Base-by-base conservation (phyloP, 2,113 vertebrate species). In the Anoplopoma fimbria region DNA sequence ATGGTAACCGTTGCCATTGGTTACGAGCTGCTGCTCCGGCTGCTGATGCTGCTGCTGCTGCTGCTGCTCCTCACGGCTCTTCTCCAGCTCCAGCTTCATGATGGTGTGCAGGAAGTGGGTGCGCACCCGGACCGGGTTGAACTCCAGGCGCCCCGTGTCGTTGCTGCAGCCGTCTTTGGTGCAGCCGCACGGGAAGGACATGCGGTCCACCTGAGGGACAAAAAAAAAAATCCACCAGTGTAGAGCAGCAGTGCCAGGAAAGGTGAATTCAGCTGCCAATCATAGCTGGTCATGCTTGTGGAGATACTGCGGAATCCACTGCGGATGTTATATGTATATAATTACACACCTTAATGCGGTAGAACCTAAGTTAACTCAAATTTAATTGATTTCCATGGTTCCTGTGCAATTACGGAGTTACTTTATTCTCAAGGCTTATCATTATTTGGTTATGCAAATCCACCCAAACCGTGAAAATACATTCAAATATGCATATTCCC, bases 31-130 rank as follows among this genome's bases (percentile, higher is more conserved):
- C 67, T 82, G 88, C 85, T 76, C 67, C 51, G 49, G 85, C 83
- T 86, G 91, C 90, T 96, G 97, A 86, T 96, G 97, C 92, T 96
- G 96, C 68, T 83, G 87, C 17, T 69, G 85, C 36, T 72, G 91
- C 64, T 88, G 91, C 89, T 96, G 97, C 90, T 97, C 96, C 93
- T 98, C 96, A 42, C 95, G 95, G 77, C 95, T 97, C 93, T 96
- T 97, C 93, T 99, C 97, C 92, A 98, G 93, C 94, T 99, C 97
- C 81, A 99, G 96, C 94, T 98, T 98, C 97, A 99, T 99, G 92
- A 99, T 97, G 42, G 97, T 99, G 95, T 99, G 97, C 95, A 99
- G 95, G 94, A 99, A 98, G 94, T 99, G 97, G 90, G 97, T 98
- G 91, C 97, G 97, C 85, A 99, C 97, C 31, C 97, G 96, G 87